A percentile compares a stretch with the other conserved stretches of the same genome.
Conservation (phyloP, 2,113 vertebrate species). For the Oceanites oceanicus region DNA sequence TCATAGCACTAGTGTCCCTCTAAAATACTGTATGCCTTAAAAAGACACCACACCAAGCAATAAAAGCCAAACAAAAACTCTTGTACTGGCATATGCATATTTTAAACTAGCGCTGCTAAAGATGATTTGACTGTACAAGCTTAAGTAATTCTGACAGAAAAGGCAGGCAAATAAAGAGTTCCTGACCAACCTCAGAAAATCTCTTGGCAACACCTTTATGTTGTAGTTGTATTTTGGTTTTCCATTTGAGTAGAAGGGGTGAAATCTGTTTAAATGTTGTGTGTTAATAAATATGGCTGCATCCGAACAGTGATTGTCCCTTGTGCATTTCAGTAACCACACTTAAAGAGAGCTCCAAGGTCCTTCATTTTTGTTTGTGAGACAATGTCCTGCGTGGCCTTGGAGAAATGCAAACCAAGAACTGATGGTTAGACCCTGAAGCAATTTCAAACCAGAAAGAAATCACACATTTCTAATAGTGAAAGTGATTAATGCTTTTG, state of each 20-base stretch:
- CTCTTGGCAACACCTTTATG: not conserved
- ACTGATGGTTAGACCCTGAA: not conserved
- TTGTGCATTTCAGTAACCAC: not conserved
- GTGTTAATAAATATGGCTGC: not conserved
- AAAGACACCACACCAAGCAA: not conserved
- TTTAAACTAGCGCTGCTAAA: conserved; percentile 53
- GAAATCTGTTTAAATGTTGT: not conserved
- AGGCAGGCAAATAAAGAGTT: not conserved
- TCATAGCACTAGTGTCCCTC: not conserved
- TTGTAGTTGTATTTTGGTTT: not conserved
- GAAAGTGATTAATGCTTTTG: not conserved
- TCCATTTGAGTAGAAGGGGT: not conserved
- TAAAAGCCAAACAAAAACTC: not conserved
- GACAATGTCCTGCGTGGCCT: not conserved
- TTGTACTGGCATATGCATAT: not conserved
- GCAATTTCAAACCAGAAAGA: not conserved
- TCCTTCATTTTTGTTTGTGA: not conserved
- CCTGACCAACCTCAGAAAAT: not conserved
- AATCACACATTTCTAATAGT: not conserved
- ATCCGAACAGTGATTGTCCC: not conserved
- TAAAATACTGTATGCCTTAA: conserved; percentile 13
- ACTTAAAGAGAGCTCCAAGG: not conserved
- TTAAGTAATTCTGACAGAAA: conserved; percentile 24
- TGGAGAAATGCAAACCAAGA: not conserved
- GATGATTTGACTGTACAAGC: conserved; percentile 15